Evolutionary conservation across 2,113 vertebrate genomes (phyloP), one percentile per base, ranked within the genome.

Genomic region (Archilochus colubris): DNA sequence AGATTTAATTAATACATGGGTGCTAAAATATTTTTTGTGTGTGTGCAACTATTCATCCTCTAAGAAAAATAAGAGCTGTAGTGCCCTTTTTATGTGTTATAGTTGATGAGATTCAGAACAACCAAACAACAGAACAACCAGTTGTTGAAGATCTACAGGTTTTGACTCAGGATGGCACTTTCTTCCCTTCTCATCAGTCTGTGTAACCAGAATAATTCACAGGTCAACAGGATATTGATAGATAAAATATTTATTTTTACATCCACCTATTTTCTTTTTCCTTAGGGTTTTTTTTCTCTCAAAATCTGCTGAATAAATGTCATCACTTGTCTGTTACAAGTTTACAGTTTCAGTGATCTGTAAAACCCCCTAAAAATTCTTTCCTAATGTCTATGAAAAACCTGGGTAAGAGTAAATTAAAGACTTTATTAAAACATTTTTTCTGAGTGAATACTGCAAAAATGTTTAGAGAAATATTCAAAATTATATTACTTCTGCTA

Each of bases 401-500:
- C 1, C 5, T 21, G 6, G 15, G 3, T 57, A 75, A 90, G 57
- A 53, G 91, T 3, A 68, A 76, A 82, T 28, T 1, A n/a, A 86
- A 51, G 9, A 51, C 12, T 54, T 55, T 18, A 20, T 30, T 57
- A 54, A 62, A 79, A 88, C 9, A n/a, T 74, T 73, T 93, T 89
- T 17, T 82, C 19, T 80, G 17, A 43, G 66, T 66, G 6, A 95
- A 69, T 36, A 72, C 12, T 5, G 53, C 73, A 88, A 78, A 4
- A 64, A 70, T 51, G 31, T 62, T 91, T 73, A 62, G 51, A 90
- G 38, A 80, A 82, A 93, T 94, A 91, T 62, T 91, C 40, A 82
- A 80, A 94, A 91, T 80, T 78, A 21, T 27, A 66, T 93, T 74
- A 86, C 43, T 91, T 90, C 67, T 96, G 76, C 85, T 74, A 88